Conservation (phyloP, 1,140 invertebrate genomes). For the Bathynomus jamesi region DNA sequence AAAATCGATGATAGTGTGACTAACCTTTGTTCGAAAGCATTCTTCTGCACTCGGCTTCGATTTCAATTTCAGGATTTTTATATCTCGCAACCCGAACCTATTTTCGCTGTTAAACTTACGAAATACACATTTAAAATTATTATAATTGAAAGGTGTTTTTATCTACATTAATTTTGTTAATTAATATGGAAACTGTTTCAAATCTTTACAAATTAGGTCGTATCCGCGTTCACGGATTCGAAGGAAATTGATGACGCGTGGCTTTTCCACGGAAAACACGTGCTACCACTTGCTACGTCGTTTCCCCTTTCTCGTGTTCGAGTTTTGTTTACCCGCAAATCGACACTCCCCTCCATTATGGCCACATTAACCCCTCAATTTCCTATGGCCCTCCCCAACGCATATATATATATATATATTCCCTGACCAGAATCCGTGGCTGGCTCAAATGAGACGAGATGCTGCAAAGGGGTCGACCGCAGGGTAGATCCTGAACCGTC, state of each 20-base stretch:
- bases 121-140: neutral
- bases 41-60: no score
- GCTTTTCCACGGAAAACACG: neutral
- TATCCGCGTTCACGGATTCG: neutral
- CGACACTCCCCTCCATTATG: neutral
- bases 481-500: no score
- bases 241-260: neutral
- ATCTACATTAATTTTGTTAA: neutral
- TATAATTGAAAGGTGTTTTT: neutral
- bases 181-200: neutral
- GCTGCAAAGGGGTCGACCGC: no score
- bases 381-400: neutral
- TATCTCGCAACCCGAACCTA: neutral
- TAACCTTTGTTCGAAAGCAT: neutral
- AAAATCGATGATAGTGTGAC: neutral
- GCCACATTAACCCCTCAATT: neutral
- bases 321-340: constrained; percentile 1
- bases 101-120: neutral
- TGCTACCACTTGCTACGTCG: neutral
- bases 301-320: neutral
- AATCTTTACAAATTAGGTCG: neutral
- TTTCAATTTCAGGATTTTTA: neutral
- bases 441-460: no score
- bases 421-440: no score
- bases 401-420: no score